These are phyloP conservation scores for Mellilla xanthometata DNA, from an alignment of 2,888 invertebrate genomes.

Conservation along the genomic window DNA sequence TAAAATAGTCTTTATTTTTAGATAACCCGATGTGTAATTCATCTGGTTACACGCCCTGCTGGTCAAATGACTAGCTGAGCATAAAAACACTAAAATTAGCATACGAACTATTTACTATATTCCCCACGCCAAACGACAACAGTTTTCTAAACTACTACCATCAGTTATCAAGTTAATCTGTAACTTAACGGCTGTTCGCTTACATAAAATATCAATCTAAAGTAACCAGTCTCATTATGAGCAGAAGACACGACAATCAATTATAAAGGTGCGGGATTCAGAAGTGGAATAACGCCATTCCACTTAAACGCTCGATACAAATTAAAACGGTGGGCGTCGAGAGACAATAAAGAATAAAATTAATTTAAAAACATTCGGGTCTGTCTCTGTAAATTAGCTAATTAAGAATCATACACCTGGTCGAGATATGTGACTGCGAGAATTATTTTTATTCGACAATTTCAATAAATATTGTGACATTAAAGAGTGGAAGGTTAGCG, in stretches of 20 bases:
- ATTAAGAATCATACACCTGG: conserved; percentile 15
- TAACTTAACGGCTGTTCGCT: too few species aligned
- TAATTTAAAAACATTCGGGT: conserved; percentile 29
- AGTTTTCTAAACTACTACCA: too few species aligned
- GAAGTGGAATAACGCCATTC: conserved; percentile 22
- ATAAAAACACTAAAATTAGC: too few species aligned
- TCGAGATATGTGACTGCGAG: not conserved
- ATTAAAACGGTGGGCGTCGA: conserved; percentile 26
- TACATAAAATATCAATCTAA: not conserved
- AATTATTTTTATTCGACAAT: not conserved
- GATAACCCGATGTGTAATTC: too few species aligned
- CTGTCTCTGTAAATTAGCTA: conserved; percentile 29
- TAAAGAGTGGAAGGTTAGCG: not conserved
- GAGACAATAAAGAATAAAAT: conserved; percentile 29
- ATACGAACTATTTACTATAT: too few species aligned
- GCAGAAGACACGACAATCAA: conserved; percentile 7
- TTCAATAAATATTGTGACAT: not conserved
- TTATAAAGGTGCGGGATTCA: conserved; percentile 19
- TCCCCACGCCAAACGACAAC: too few species aligned
- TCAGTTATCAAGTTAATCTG: too few species aligned
- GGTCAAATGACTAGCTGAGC: too few species aligned
- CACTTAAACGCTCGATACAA: conserved; percentile 22
- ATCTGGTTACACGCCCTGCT: too few species aligned
- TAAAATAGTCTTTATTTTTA: too few species aligned
- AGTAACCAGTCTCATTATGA: not conserved